A percentile compares a stretch with the other conserved stretches of the same genome.
Evolutionary conservation across 2,888 invertebrate genomes (phyloP).

Genomic region (Dolomedes plantarius): DNA sequence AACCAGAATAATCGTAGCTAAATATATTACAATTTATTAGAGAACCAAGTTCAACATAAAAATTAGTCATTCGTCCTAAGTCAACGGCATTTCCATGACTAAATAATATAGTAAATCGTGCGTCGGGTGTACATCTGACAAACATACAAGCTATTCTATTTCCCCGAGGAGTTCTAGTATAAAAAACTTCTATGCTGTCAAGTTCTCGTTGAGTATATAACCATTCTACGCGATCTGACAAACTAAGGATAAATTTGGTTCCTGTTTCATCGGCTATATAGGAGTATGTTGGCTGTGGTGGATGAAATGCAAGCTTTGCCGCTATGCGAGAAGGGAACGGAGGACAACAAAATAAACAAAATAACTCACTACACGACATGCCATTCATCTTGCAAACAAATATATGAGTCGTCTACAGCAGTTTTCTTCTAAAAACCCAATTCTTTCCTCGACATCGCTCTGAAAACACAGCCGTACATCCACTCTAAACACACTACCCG

Average conservation of each 20-base stretch:
- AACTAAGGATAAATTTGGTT: conserved; percentile 86
- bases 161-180: conserved; percentile 92
- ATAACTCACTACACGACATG: conserved; percentile 84
- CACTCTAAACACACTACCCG: conserved; percentile 21
- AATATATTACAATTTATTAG: conserved; percentile 98
- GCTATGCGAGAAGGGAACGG: conserved; percentile 99
- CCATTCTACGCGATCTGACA: conserved; percentile 96
- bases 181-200: conserved; percentile 85
- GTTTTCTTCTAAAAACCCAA: no score
- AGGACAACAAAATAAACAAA: conserved; percentile 99
- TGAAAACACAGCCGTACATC: not conserved
- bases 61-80: conserved; percentile 98
- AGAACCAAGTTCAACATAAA: conserved; percentile 96
- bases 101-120: conserved; percentile 95
- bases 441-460: not conserved
- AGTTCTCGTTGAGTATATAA: conserved; percentile 96
- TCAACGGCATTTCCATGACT: conserved; percentile 99
- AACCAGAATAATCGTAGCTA: conserved; percentile 86
- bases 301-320: conserved; percentile 98
- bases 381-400: conserved; percentile 72
- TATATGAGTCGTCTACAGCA: not conserved
- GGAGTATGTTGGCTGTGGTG: conserved; percentile 98
- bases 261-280: conserved; percentile 87
- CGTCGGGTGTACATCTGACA: conserved; percentile 87
- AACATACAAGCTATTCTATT: conserved; percentile 98